Percentiles rank a stretch among this genome's conserved stretches.
phyloP scores from a whole-genome alignment of 2,888 invertebrate species.

The Pandemis heparana region DNA sequence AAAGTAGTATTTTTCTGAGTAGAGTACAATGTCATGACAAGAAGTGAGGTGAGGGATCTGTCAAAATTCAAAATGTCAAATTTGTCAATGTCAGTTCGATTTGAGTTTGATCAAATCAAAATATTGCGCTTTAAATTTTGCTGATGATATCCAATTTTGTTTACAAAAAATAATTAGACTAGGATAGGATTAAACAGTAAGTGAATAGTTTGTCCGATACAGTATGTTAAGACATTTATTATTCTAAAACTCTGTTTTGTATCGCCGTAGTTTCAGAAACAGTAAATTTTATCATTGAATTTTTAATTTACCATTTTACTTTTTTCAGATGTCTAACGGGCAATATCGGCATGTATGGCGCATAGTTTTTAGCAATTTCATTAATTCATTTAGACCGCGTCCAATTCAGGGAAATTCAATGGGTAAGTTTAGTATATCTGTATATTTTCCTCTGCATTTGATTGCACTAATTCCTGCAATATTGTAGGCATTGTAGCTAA shows the following conservation, averaged over 20 bases:
- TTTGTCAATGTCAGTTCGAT: slow-evolving; percentile 1
- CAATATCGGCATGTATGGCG: slow-evolving; percentile 68
- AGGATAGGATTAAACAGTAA: neutral
- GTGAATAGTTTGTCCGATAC: neutral
- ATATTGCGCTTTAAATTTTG: neutral
- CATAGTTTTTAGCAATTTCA: slow-evolving; percentile 86
- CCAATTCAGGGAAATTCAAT: slow-evolving; percentile 70
- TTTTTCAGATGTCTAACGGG: slow-evolving; percentile 71
- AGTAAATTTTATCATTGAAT: neutral
- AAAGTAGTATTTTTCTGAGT: slow-evolving; percentile 20
- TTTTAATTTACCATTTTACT: slow-evolving; percentile 13
- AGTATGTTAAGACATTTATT: too few relatives aligned
- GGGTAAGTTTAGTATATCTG: slow-evolving; percentile 58
- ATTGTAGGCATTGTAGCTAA: too few relatives aligned
- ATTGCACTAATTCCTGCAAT: too few relatives aligned
- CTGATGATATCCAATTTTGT: neutral
- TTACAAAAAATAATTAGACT: neutral
- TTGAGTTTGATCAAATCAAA: neutral
- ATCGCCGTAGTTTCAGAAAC: neutral
- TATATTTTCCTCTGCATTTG: too few relatives aligned
- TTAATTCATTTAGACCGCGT: slow-evolving; percentile 85
- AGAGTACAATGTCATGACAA: neutral
- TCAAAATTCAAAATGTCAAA: too few relatives aligned
- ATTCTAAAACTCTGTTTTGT: neutral
- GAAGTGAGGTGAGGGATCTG: too few relatives aligned